phyloP scores from a whole-genome alignment of 1,140 invertebrate genomes.

The Drosophila baimaii region DNA sequence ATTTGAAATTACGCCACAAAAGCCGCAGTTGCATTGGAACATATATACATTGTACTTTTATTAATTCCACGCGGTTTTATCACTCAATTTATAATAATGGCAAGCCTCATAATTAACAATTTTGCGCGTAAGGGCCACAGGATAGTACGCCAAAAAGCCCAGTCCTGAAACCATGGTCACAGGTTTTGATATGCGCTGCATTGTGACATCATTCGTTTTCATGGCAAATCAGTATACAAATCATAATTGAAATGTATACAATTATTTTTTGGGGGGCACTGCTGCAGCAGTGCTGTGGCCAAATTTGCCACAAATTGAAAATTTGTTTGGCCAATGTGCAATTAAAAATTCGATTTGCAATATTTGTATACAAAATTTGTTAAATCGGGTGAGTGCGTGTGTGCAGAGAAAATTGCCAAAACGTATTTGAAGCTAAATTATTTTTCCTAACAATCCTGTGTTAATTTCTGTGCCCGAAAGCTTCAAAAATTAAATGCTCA shows the following conservation, averaged over 20 bases:
- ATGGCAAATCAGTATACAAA: slow-evolving; percentile 27
- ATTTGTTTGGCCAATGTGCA: slow-evolving; percentile 51
- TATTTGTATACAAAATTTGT: slow-evolving; percentile 48
- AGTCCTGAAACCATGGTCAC: slow-evolving; percentile 6
- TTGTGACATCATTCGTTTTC: slow-evolving; percentile 14
- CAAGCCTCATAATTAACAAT: slow-evolving; percentile 50
- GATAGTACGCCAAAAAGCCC: slow-evolving; percentile 19
- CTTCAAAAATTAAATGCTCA: slow-evolving; percentile 21
- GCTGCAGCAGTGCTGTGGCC: slow-evolving; percentile 2
- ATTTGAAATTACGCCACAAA: slow-evolving; percentile 7
- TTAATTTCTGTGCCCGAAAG: slow-evolving; percentile 33
- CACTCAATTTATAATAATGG: slow-evolving; percentile 56
- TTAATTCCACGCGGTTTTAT: slow-evolving; percentile 47
- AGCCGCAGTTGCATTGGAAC: slow-evolving; percentile 17
- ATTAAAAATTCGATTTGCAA: slow-evolving; percentile 60
- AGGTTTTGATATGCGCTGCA: slow-evolving; percentile 15
- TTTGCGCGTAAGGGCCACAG: slow-evolving; percentile 23
- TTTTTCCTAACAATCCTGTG: slow-evolving; percentile 12
- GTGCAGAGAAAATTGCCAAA: slow-evolving; percentile 9
- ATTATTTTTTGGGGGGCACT: background rate
- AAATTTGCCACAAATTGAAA: slow-evolving; percentile 51
- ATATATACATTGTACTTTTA: slow-evolving; percentile 33
- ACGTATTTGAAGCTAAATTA: slow-evolving; percentile 10
- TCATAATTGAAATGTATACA: slow-evolving; percentile 43
- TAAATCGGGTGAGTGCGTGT: background rate